Percentiles rank a stretch among this genome's conserved stretches.
Evolutionary conservation across 1,140 invertebrate genomes (phyloP).

Genomic region (Macrotrachela quadricornifera): DNA sequence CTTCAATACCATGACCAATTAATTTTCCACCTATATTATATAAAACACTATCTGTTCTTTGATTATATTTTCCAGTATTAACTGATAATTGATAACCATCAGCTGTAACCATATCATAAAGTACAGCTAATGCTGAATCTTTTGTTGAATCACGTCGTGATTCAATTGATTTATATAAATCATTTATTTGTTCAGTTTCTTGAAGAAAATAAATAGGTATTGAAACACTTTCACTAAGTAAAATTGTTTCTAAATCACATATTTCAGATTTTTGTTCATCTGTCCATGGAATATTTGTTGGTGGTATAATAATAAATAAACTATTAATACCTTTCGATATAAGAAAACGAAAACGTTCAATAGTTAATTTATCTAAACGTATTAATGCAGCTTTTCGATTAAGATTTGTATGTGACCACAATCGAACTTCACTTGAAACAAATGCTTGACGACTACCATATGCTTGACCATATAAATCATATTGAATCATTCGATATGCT

Average conservation of each 20-base stretch:
- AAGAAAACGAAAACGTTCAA: slow-evolving; percentile 51
- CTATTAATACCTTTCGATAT: slow-evolving; percentile 54
- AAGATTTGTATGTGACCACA: slow-evolving; percentile 49
- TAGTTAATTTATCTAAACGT: slow-evolving; percentile 50
- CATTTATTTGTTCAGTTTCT: slow-evolving; percentile 45
- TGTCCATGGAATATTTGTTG: slow-evolving; percentile 25
- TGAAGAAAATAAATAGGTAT: slow-evolving; percentile 70
- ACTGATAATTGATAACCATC: slow-evolving; percentile 73
- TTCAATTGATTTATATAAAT: slow-evolving; percentile 42
- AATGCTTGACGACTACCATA: slow-evolving; percentile 58
- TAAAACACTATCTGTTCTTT: slow-evolving; percentile 40
- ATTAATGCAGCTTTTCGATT: slow-evolving; percentile 65
- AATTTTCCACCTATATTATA: slow-evolving; percentile 60
- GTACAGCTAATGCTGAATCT: slow-evolving; percentile 38
- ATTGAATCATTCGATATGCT: slow-evolving; percentile 71
- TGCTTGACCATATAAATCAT: slow-evolving; percentile 58
- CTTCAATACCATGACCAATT: slow-evolving; percentile 46
- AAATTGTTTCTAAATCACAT: slow-evolving; percentile 49
- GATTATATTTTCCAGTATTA: slow-evolving; percentile 42
- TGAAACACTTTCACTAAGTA: slow-evolving; percentile 52
- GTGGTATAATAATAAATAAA: slow-evolving; percentile 55
- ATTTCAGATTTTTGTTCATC: slow-evolving; percentile 48
- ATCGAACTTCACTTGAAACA: slow-evolving; percentile 62
- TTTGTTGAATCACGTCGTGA: slow-evolving; percentile 40
- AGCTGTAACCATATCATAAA: slow-evolving; percentile 62